These are phyloP conservation scores for Morone chrysops DNA, from an alignment of 2,113 vertebrate genomes.

Conservation along the genomic window DNA sequence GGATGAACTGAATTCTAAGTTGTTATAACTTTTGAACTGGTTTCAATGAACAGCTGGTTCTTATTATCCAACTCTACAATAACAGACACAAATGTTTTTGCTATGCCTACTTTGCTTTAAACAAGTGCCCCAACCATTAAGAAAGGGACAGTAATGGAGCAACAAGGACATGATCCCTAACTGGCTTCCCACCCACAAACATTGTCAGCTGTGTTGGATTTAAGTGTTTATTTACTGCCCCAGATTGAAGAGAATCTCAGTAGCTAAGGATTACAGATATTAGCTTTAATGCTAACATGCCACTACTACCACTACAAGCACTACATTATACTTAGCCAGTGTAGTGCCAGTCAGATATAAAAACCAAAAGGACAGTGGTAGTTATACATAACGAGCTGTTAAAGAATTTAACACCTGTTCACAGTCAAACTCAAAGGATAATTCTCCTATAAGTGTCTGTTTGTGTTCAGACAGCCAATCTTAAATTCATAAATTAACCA, in stretches of 20 bases:
- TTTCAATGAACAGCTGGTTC: neutral
- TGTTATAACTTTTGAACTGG: neutral
- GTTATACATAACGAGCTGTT: neutral
- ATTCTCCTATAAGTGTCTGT: neutral
- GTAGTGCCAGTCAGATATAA: neutral
- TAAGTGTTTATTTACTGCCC: neutral
- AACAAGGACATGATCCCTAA: neutral
- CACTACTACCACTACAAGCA: neutral
- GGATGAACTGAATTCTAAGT: neutral
- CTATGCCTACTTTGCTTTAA: neutral
- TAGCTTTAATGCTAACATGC: slow-evolving; percentile 1
- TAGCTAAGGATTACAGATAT: neutral
- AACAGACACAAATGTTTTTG: neutral
- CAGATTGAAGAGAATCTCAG: neutral
- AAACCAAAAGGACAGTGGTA: neutral
- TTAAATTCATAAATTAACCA: neutral
- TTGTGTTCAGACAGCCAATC: neutral
- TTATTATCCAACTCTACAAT: neutral
- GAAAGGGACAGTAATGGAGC: neutral
- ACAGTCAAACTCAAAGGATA: neutral
- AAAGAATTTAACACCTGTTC: neutral
- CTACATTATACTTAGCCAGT: neutral
- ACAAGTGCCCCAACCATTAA: neutral
- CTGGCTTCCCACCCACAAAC: neutral
- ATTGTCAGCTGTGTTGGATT: neutral